Evolutionary conservation across 2,113 vertebrate genomes (phyloP), one percentile per base, ranked within the genome.

Genomic region (Cygnus atratus): DNA sequence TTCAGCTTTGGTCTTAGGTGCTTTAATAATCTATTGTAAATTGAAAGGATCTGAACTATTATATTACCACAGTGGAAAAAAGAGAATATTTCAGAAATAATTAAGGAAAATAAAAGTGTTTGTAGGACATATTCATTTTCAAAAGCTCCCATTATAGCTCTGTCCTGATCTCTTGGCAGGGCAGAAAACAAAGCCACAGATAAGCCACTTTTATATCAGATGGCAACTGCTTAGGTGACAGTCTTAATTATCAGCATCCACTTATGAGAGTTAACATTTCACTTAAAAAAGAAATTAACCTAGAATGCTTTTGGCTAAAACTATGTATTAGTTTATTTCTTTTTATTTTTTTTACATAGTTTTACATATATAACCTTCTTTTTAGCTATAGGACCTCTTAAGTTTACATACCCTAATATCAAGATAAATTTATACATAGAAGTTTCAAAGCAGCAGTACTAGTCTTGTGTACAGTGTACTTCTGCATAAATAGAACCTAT

Each of bases 121-220:
- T 78, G 6, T 41, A 39, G 25, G 13, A 2, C 15, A 28, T 29
- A 68, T 28, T 62, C 2, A 13, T 80, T 87, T 75, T 35, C 13
- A 37, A 76, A 88, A 44, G 3, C 16, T 39, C 37, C 7, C 17
- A 28, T 65, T 65, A 9, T 63, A 46, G 79, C 28, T 83, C n/a
- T 78, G 29, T 61, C 43, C 54, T 82, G 26, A 57, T 90, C 14
- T 58, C 28, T 43, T 58, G 44, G 66, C 21, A 82, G 31, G 19
- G 59, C 11, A 73, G 52, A 76, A 89, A 93, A 50, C 28, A 91
- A 84, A 81, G 15, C 13, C 52, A 61, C 24, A 67, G 26, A 57
- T 77, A 44, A 4, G 12, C 22, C 46, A 50, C 10, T 62, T 15
- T 81, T 0, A 0, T 63, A 58, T 65, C 0, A 0, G 43, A 70